Percentiles rank a stretch among this genome's conserved stretches.
These are phyloP conservation scores for Pampus argenteus DNA, from an alignment of 2,797 vertebrate genomes.

Conservation along the genomic window DNA sequence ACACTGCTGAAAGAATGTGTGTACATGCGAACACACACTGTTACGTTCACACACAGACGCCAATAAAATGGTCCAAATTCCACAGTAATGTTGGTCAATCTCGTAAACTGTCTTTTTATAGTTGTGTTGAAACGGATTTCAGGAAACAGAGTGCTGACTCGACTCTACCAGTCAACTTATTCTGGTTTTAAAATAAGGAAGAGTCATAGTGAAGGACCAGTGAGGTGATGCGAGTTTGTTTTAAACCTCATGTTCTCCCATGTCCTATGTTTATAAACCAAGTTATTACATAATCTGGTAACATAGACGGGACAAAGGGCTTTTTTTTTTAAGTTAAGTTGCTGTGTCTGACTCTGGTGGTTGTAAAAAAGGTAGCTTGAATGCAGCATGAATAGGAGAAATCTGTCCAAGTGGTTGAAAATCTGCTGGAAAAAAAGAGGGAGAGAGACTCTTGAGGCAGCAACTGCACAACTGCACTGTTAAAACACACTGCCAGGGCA, in stretches of 20 bases:
- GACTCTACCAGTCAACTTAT: not conserved
- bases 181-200: slow-evolving; percentile 13
- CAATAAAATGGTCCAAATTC: slow-evolving; percentile 36
- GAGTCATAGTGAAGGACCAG: slow-evolving; percentile 11
- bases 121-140: slow-evolving; percentile 54
- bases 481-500: slow-evolving; percentile 36
- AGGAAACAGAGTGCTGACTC: slow-evolving; percentile 66
- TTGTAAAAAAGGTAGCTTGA: not conserved
- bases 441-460: slow-evolving; percentile 19
- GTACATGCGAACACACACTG: not conserved
- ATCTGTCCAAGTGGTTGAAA: slow-evolving; percentile 36
- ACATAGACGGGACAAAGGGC: not conserved
- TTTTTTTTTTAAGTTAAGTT: not conserved
- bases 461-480: slow-evolving; percentile 23
- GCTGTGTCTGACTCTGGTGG: slow-evolving; percentile 5
- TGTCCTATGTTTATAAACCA: slow-evolving; percentile 14
- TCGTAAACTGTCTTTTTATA: slow-evolving; percentile 42
- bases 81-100: slow-evolving; percentile 20
- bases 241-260: slow-evolving; percentile 1
- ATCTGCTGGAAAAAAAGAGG: slow-evolving; percentile 37
- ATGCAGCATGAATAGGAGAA: slow-evolving; percentile 20
- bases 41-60: not conserved
- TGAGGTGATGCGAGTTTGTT: not conserved
- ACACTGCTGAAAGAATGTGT: not conserved
- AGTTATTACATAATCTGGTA: slow-evolving; percentile 10